Conservation (phyloP, 2,797 vertebrate genomes). For the Alcedo atthis region DNA sequence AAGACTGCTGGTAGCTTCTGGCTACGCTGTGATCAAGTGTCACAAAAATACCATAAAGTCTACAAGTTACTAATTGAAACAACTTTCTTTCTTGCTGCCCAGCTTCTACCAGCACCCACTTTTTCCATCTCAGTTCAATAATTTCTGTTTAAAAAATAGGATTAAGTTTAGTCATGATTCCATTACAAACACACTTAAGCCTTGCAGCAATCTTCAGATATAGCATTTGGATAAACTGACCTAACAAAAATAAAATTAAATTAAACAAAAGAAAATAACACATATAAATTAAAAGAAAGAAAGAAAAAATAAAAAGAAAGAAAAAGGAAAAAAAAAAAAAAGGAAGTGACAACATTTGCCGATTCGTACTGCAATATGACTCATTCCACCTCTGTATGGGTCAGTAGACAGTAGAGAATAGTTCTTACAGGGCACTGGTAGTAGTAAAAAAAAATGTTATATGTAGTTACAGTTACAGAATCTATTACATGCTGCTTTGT, state of each 20-base stretch:
- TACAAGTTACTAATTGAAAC: constrained; percentile 16
- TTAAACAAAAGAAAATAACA: background rate
- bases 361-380: background rate
- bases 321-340: background rate
- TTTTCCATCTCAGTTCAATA: background rate
- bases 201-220: background rate
- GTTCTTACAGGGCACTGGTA: background rate
- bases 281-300: too few species aligned
- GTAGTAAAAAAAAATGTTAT: background rate
- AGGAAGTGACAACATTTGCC: background rate
- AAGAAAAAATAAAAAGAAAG: background rate
- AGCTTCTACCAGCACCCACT: background rate
- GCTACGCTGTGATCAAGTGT: background rate
- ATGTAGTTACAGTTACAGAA: background rate
- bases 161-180: background rate
- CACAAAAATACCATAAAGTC: background rate
- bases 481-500: background rate
- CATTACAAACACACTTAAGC: background rate
- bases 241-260: background rate
- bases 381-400: background rate
- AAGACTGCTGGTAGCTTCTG: background rate
- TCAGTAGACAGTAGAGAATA: background rate
- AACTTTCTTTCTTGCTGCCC: background rate
- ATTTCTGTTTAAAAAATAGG: background rate
- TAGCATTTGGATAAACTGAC: background rate